phyloP scores from a whole-genome alignment of 2,888 invertebrate genomes.

The Baccha elongata region DNA sequence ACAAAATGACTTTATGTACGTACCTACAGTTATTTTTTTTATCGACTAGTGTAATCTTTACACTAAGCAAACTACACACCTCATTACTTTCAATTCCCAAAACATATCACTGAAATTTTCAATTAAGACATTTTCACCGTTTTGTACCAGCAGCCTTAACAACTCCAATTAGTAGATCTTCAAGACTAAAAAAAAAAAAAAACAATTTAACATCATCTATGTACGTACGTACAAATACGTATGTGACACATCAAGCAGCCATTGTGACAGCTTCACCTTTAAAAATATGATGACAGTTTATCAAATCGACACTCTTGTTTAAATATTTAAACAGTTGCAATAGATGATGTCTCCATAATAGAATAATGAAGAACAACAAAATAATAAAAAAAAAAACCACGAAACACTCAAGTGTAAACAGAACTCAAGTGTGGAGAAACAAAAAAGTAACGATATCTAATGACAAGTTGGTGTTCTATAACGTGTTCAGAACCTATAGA shows the following conservation, averaged over 20 bases:
- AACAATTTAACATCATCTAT: conserved; percentile 7
- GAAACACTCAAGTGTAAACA: conserved; percentile 51
- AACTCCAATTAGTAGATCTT: conserved; percentile 38
- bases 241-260: conserved; percentile 24
- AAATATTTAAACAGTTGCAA: conserved; percentile 57
- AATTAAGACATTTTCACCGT: conserved; percentile 55
- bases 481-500: conserved; percentile 19
- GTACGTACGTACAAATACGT: not conserved
- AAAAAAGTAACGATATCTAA: conserved; percentile 49
- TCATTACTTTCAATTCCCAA: conserved; percentile 41
- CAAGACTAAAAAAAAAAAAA: not conserved
- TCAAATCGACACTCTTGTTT: conserved; percentile 12
- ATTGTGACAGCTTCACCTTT: conserved; percentile 25
- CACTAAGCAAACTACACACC: conserved; percentile 18
- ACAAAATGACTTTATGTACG: conserved; percentile 12
- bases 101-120: conserved; percentile 50
- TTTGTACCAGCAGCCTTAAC: conserved; percentile 33
- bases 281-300: conserved; percentile 20
- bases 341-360: conserved; percentile 33
- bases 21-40: not conserved
- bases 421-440: conserved; percentile 23
- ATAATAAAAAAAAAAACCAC: not conserved
- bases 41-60: conserved; percentile 7
- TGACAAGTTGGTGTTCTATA: conserved; percentile 61
- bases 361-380: conserved; percentile 27